Evolutionary conservation across 2,113 vertebrate species (phyloP).

Genomic region (Misgurnus mizolepis): DNA sequence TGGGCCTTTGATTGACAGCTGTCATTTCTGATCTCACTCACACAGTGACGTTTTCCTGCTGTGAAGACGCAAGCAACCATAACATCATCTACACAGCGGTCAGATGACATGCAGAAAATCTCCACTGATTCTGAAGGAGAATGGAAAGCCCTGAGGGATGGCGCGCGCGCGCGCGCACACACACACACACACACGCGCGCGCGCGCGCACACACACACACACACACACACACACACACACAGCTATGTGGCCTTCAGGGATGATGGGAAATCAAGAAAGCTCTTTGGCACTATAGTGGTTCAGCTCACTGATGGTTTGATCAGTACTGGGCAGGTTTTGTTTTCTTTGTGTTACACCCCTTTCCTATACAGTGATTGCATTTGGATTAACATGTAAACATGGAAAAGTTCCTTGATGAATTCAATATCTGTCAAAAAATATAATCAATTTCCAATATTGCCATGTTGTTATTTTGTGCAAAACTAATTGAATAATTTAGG

Average conservation of each 20-base stretch:
- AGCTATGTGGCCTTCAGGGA: constrained; percentile 22
- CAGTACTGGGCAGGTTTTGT: constrained; percentile 20
- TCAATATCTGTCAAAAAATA: no score
- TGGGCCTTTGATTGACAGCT: constrained; percentile 45
- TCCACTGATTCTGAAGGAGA: constrained; percentile 38
- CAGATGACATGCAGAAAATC: constrained; percentile 37
- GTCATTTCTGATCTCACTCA: constrained; percentile 47
- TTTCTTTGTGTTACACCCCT: no score
- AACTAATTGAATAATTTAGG: no score
- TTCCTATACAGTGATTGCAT: no score
- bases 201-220: no score
- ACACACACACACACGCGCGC: no score
- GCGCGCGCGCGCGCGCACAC: neutral
- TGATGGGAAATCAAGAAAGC: constrained; percentile 42
- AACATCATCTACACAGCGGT: constrained; percentile 39
- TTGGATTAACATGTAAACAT: no score
- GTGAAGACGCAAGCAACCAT: constrained; percentile 42
- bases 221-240: neutral
- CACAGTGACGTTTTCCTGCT: neutral
- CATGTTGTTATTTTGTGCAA: no score
- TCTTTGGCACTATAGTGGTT: no score
- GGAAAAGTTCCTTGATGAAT: no score
- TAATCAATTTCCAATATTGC: no score
- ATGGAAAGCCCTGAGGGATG: constrained; percentile 6
- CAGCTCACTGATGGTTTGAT: no score